A percentile compares a stretch with the other conserved stretches of the same genome.
Conservation (phyloP, 1,140 invertebrate species). For the Teleopsis dalmanni region DNA sequence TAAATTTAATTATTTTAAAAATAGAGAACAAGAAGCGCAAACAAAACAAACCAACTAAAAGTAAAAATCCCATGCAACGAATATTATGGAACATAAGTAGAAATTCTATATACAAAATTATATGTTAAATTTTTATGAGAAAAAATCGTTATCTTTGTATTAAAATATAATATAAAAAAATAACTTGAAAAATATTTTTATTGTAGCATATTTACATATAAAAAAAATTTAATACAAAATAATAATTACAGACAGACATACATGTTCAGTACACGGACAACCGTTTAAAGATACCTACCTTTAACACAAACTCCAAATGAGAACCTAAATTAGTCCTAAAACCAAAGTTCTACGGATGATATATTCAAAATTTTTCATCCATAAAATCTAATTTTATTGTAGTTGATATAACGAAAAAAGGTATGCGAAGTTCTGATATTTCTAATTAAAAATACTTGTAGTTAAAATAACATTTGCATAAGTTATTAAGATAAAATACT, state of each 20-base stretch:
- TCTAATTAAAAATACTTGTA: too few species aligned
- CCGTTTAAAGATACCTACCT: too few species aligned
- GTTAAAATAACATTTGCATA: not conserved
- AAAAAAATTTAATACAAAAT: constrained; percentile 13
- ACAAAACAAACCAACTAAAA: constrained; percentile 33
- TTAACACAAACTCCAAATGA: too few species aligned
- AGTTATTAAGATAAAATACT: not conserved
- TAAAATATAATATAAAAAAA: constrained; percentile 13
- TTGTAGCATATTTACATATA: constrained; percentile 5
- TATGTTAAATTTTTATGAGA: too few species aligned
- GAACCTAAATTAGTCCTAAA: too few species aligned
- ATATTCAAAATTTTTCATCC: too few species aligned
- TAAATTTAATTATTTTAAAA: constrained; percentile 10
- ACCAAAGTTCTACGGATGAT: too few species aligned
- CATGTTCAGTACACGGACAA: constrained; percentile 18
- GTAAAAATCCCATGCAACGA: constrained; percentile 46
- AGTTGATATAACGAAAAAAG: too few species aligned
- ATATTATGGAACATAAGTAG: constrained; percentile 47
- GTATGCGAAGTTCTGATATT: too few species aligned
- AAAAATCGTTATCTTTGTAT: constrained; percentile 22
- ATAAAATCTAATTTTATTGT: too few species aligned
- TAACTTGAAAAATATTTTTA: constrained; percentile 11
- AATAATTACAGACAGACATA: constrained; percentile 14
- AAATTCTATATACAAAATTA: constrained; percentile 29
- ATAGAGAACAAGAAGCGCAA: constrained; percentile 15